Evolutionary conservation across 92 coral and sea anemone species (phyloP), one percentile per base, ranked within the genome.

Genomic region (Zoanthus gigantus): DNA sequence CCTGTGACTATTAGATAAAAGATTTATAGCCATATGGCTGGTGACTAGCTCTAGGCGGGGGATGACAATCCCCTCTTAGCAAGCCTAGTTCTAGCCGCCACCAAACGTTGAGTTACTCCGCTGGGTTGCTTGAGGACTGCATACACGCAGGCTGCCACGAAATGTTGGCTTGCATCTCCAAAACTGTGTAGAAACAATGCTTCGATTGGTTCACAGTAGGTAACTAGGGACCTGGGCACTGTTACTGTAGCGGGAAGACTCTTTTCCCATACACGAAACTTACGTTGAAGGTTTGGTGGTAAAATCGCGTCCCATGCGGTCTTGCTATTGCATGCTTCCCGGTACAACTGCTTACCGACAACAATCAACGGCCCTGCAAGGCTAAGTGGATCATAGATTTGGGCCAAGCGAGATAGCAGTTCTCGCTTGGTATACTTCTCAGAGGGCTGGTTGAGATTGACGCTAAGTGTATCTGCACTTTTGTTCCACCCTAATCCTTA

Each of bases 11-110:
- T 61, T 61, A 61, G 29, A 61, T 17, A 61, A 61, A 61, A 61
- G 69, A 61, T n/a, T 61, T n/a, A 61, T 23, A 61, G 29, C 29
- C 69, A 61, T 61, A 16, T 61, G 69, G 29, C 69, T 61, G 69
- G 69, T 7, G 6, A 61, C 69, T 23, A 18, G 69, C 69, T 61
- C 69, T 61, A 61, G 32, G 69, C 29, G 32, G 69, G 69, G 29
- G 69, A 61, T 61, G 18, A 18, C 69, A 61, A 61, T 72, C 77
- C 77, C 56, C 77, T 44, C 77, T 34, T 72, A 32, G 76, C 44
- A 58, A 58, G 66, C 66, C 66, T 58, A 58, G 66, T 58, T 17
- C n/a, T 58, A 4, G 66, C 66, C 66, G 66, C 76, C 48, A 71
- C 76, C 30, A 71, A 47, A 42, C 48, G 76, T 44, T 72, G 53